phyloP scores from a whole-genome alignment of 2,888 invertebrate species.

The Eilema sororculum region DNA sequence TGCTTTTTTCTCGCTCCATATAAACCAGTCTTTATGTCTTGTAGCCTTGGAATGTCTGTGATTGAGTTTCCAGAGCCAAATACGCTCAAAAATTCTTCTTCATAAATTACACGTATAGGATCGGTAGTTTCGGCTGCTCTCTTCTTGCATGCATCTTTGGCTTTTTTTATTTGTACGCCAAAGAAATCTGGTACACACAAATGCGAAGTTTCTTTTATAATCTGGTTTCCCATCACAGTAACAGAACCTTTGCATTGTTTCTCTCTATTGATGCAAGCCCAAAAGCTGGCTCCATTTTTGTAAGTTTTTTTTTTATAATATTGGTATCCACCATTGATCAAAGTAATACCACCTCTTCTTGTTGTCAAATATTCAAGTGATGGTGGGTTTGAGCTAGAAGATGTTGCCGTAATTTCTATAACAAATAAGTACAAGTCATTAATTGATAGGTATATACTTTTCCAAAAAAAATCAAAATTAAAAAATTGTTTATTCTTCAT shows the following conservation, averaged over 20 bases:
- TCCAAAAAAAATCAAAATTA: too few species aligned
- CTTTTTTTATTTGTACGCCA: not conserved
- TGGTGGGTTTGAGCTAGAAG: not conserved
- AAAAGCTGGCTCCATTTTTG: not conserved
- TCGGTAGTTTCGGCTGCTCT: not conserved
- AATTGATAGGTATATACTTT: too few species aligned
- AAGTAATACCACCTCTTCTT: not conserved
- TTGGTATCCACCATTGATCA: not conserved
- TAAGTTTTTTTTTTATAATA: not conserved
- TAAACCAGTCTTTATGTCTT: too few species aligned
- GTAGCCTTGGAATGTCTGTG: too few species aligned
- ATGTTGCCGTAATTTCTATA: not conserved
- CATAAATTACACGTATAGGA: not conserved
- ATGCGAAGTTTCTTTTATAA: not conserved
- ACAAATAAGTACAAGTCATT: not conserved
- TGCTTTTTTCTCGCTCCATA: too few species aligned
- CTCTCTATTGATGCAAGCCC: not conserved
- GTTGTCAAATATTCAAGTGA: not conserved
- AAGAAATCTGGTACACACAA: not conserved
- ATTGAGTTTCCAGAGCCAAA: not conserved
- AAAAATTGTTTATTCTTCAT: too few species aligned
- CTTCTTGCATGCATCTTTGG: not conserved
- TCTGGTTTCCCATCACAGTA: not conserved
- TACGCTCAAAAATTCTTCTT: not conserved
- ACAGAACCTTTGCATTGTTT: not conserved